Conservation (phyloP, 2,113 vertebrate genomes). For the Phoxinus phoxinus region DNA sequence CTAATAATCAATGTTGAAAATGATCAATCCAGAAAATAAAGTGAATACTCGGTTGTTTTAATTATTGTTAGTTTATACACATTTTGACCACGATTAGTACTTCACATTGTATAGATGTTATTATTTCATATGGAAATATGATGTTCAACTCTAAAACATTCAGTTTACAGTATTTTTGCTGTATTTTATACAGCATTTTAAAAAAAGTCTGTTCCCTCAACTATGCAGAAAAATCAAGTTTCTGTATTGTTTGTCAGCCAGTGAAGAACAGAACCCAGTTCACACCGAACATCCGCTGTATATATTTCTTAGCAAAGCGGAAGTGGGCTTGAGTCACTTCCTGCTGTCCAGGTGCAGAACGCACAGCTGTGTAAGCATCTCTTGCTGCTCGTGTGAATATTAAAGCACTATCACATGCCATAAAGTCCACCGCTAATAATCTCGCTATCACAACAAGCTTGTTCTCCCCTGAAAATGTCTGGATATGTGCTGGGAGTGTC, state of each 20-base stretch:
- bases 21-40: too few relatives aligned
- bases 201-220: neutral
- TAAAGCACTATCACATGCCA: conserved; percentile 35
- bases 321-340: conserved; percentile 27
- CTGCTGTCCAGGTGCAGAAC: conserved; percentile 50
- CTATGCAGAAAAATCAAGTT: neutral
- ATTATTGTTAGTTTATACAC: too few relatives aligned
- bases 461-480: conserved; percentile 13
- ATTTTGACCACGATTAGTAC: neutral
- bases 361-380: conserved; percentile 39
- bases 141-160: neutral
- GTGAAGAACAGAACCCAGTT: neutral
- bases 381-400: neutral
- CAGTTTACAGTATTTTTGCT: too few relatives aligned
- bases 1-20: neutral
- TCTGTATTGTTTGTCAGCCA: neutral
- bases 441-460: neutral
- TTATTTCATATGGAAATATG: neutral
- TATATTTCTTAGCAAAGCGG: conserved; percentile 32
- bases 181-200: too few relatives aligned
- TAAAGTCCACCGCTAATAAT: conserved; percentile 12
- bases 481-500: conserved; percentile 9
- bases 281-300: conserved; percentile 14
- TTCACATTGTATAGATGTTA: neutral
- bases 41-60: too few relatives aligned